phyloP scores from a whole-genome alignment of 1,140 invertebrate species.

The Cecropterus lyciades region DNA sequence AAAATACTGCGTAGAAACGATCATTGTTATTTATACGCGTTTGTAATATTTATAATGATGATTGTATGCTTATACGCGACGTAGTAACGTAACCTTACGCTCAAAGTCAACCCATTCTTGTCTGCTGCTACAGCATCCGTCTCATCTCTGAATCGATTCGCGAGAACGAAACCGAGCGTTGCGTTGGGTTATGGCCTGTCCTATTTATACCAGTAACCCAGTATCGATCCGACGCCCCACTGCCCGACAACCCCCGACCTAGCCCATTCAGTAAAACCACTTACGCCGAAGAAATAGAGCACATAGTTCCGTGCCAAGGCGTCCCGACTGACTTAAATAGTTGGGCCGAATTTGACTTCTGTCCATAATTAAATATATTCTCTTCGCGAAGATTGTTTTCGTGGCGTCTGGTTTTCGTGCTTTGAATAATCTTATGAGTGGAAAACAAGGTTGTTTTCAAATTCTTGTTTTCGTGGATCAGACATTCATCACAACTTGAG shows the following conservation, averaged over 20 bases:
- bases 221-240: constrained; percentile 78
- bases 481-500: neutral
- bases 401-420: constrained; percentile 20
- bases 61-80: constrained; percentile 8
- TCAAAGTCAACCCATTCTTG: constrained; percentile 21
- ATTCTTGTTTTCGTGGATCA: constrained; percentile 4
- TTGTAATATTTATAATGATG: neutral
- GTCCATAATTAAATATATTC: constrained; percentile 55
- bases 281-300: constrained; percentile 55
- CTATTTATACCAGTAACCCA: constrained; percentile 78
- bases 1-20: too few relatives aligned
- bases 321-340: constrained; percentile 52
- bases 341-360: constrained; percentile 54
- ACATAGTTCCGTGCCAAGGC: constrained; percentile 49
- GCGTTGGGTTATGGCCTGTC: constrained; percentile 64
- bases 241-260: constrained; percentile 69
- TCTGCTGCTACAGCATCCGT: constrained; percentile 47
- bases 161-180: constrained; percentile 67
- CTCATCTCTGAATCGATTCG: constrained; percentile 60
- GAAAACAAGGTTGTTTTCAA: constrained; percentile 26
- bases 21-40: too few relatives aligned
- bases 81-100: constrained; percentile 34
- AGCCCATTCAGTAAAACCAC: constrained; percentile 55
- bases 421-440: constrained; percentile 11
- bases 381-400: constrained; percentile 42